Evolutionary conservation across 2,888 invertebrate genomes (phyloP).

Genomic region (Drosophila flavopinicola): DNA sequence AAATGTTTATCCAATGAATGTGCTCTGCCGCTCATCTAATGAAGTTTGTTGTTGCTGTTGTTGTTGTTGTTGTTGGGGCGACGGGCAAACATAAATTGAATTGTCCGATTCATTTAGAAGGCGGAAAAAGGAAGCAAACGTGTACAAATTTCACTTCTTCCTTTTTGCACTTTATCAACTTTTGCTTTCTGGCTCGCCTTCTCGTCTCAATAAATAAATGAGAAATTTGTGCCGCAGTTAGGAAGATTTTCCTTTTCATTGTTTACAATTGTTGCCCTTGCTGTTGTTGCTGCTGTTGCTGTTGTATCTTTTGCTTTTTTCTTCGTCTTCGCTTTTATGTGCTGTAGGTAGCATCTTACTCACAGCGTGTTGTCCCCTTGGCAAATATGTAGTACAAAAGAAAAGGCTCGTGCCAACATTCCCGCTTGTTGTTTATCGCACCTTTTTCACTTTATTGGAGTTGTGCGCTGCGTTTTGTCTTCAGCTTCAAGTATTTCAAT

Average conservation of each 20-base stretch:
- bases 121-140: constrained; percentile 70
- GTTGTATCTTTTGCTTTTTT: constrained; percentile 21
- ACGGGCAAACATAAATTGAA: constrained; percentile 73
- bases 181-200: constrained; percentile 39
- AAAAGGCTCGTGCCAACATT: constrained; percentile 39
- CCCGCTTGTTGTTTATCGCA: constrained; percentile 74
- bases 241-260: constrained; percentile 64
- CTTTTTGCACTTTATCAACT: constrained; percentile 40
- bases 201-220: constrained; percentile 77
- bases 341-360: constrained; percentile 37
- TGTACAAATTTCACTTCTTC: constrained; percentile 59
- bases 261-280: constrained; percentile 67
- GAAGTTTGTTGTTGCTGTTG: constrained; percentile 53
- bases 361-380: constrained; percentile 37
- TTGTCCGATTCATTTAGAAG: constrained; percentile 77
- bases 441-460: constrained; percentile 80
- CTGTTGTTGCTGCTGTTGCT: not conserved
- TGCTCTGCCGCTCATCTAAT: constrained; percentile 46
- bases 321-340: constrained; percentile 8
- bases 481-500: constrained; percentile 76
- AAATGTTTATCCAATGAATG: constrained; percentile 33
- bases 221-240: constrained; percentile 67
- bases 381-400: constrained; percentile 22
- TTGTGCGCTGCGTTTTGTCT: constrained; percentile 56
- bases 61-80: constrained; percentile 28